phyloP scores from a whole-genome alignment of 2,797 vertebrate species.

The Anguilla pacifica region DNA sequence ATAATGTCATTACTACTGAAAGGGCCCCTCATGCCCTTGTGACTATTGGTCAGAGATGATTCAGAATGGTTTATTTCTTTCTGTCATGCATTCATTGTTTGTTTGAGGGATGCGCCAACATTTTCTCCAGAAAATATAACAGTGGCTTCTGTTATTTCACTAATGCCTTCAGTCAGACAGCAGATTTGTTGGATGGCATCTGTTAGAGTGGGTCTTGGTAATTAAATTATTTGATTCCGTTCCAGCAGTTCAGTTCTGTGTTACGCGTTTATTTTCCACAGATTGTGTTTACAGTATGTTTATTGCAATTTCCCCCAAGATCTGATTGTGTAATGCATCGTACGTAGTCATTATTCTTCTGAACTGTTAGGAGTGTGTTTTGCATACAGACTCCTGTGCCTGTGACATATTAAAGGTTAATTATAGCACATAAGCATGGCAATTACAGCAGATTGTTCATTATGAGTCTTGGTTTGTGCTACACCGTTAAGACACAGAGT shows the following conservation, averaged over 20 bases:
- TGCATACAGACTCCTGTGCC: neutral
- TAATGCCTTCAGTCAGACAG: neutral
- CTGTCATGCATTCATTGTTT: neutral
- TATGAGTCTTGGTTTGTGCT: slow-evolving; percentile 5
- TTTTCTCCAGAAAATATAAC: neutral
- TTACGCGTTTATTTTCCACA: neutral
- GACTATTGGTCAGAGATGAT: neutral
- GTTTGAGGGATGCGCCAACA: neutral
- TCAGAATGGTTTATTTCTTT: neutral
- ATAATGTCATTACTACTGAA: neutral
- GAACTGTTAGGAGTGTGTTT: neutral
- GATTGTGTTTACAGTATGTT: neutral
- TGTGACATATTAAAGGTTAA: neutral
- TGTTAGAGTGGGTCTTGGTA: neutral
- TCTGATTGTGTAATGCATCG: neutral
- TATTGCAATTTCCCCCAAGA: neutral
- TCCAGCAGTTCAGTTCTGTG: neutral
- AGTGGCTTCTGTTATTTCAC: neutral
- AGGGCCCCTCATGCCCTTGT: neutral
- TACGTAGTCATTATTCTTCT: neutral
- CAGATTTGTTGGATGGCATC: neutral
- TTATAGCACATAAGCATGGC: neutral
- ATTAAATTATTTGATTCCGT: neutral
- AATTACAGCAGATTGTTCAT: neutral
- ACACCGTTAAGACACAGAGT: neutral